Evolutionary conservation across 2,888 invertebrate species (phyloP), one percentile per base, ranked within the genome.

Genomic region (Busseola fusca): DNA sequence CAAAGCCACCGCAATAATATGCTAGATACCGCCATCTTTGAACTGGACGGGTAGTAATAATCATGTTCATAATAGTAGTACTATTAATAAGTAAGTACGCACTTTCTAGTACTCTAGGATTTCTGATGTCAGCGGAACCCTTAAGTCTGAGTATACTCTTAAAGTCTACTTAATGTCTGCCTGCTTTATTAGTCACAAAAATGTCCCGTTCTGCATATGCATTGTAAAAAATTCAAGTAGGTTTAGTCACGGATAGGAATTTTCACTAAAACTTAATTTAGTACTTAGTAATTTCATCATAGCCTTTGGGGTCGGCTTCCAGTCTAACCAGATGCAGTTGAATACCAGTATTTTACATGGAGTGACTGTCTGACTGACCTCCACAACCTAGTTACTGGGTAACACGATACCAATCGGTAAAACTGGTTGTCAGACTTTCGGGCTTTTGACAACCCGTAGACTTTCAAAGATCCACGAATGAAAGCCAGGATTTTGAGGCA

Each of bases 1-100:
- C 75, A 76, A 79, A 65, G 69, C 64, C 25, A 69, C 71, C 66
- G 74, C 79, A 69, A 68, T 72, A 68, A 45, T 64, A 60, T 76
- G 67, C 67, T 59, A 64, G 64, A 60, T 63, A 64, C 64, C 57
- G 67, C 48, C 58, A 54, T 74, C 74, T 83, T 76, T 60, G 58
- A 76, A 79, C 10, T 57, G 64, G 56, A 65, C 63, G 66, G 50
- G 48, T 77, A 50, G 34, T 66, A 67, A 71, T 73, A 57, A 73
- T 69, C 62, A 58, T 74, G 59, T 69, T 45, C 25, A n/a, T 48
- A 48, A 21, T n/a, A 69, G 30, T 54, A 59, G 12, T 57, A 40
- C 52, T 50, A 30, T n/a, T 37, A 37, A 52, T 30, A 34, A 34
- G 7, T 62, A 42, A 42, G 30, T 75, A 50, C 27, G 34, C 27